A percentile compares a stretch with the other conserved stretches of the same genome.
phyloP scores from a whole-genome alignment of 1,140 invertebrate genomes.

The Calosoma granatense region DNA sequence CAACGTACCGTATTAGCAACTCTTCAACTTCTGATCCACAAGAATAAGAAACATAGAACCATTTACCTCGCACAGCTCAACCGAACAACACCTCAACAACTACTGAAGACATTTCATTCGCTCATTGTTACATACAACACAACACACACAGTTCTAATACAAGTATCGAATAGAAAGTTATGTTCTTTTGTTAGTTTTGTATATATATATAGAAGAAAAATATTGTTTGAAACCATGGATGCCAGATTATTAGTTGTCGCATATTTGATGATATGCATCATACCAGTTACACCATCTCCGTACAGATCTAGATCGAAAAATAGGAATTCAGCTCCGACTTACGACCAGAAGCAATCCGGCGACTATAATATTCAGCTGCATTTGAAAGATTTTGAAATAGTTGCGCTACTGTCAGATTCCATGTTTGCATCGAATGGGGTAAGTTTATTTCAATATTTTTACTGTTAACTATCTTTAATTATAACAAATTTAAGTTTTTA shows the following conservation, averaged over 20 bases:
- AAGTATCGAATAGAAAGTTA: no score
- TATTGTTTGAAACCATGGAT: background rate
- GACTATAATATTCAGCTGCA: slow-evolving; percentile 67
- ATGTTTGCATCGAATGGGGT: slow-evolving; percentile 42
- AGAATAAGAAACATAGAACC: background rate
- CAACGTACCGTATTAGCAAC: background rate
- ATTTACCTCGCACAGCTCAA: background rate
- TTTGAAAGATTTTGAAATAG: slow-evolving; percentile 63
- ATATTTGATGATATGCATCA: background rate
- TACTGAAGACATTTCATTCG: background rate
- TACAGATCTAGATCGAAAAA: background rate
- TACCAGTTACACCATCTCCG: background rate
- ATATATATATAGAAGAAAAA: no score
- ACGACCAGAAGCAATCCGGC: slow-evolving; percentile 65
- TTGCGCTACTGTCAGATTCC: slow-evolving; percentile 50
- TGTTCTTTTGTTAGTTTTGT: no score
- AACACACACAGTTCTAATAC: no score
- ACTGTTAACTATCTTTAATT: no score
- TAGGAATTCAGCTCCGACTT: slow-evolving; percentile 24
- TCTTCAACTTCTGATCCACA: background rate
- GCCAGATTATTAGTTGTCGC: background rate
- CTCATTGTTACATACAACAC: no score
- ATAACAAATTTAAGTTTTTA: no score
- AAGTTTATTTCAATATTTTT: slow-evolving; percentile 22
- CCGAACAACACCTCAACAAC: background rate